phyloP scores from a whole-genome alignment of 1,140 invertebrate species.

The Bursaphelenchus mucronatus region DNA sequence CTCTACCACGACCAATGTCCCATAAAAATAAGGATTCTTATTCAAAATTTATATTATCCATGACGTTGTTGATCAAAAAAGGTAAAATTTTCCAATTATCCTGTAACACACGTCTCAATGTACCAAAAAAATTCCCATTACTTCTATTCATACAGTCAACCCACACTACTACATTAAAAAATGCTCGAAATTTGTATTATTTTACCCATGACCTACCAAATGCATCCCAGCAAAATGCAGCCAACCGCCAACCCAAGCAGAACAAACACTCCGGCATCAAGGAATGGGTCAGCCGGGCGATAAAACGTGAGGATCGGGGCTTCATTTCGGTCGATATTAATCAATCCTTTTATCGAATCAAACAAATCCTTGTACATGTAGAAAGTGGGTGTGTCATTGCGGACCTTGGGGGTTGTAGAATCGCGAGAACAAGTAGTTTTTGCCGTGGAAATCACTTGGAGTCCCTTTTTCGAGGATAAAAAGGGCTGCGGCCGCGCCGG shows the following conservation, averaged over 20 bases:
- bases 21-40: too few relatives aligned
- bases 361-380: slow-evolving; percentile 44
- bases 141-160: too few relatives aligned
- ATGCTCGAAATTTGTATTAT: too few relatives aligned
- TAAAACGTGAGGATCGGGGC: slow-evolving; percentile 38
- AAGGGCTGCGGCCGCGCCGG: slow-evolving; percentile 29
- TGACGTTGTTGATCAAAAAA: too few relatives aligned
- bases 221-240: slow-evolving; percentile 15
- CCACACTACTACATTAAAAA: too few relatives aligned
- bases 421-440: slow-evolving; percentile 51
- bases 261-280: slow-evolving; percentile 24
- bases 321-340: slow-evolving; percentile 11
- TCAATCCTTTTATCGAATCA: slow-evolving; percentile 21
- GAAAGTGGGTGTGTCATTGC: slow-evolving; percentile 30
- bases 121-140: too few relatives aligned
- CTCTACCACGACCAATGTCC: too few relatives aligned
- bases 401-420: slow-evolving; percentile 56
- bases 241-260: background rate
- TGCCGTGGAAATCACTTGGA: slow-evolving; percentile 17
- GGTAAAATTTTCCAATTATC: too few relatives aligned
- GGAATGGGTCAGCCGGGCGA: slow-evolving; percentile 30
- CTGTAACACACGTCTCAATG: too few relatives aligned
- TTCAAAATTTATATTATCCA: too few relatives aligned
- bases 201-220: slow-evolving; percentile 1
- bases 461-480: slow-evolving; percentile 48